These are phyloP conservation scores for Stratiomys singularior DNA, from an alignment of 2,888 invertebrate genomes.

Conservation along the genomic window DNA sequence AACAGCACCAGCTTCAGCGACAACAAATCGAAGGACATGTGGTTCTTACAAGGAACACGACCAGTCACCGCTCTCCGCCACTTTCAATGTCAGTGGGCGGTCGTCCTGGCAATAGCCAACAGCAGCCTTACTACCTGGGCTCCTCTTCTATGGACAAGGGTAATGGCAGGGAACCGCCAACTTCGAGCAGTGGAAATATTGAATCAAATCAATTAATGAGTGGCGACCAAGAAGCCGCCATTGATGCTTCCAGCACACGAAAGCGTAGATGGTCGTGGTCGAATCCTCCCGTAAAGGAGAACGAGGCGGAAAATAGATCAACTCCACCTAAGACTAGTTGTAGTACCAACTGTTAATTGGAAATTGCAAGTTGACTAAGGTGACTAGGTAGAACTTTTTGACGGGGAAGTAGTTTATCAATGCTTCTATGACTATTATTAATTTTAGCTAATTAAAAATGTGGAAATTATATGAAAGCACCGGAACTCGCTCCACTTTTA, in stretches of 20 bases:
- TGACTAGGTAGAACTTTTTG: not conserved
- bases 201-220: not conserved
- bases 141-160: constrained; percentile 48
- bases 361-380: not conserved
- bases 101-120: constrained; percentile 53
- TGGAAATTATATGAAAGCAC: not conserved
- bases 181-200: constrained; percentile 29
- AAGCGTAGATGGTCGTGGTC: constrained; percentile 65
- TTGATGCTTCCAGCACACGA: constrained; percentile 58
- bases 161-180: constrained; percentile 12
- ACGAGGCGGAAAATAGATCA: constrained; percentile 60
- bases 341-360: constrained; percentile 26
- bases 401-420: not conserved
- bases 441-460: not conserved
- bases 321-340: constrained; percentile 47
- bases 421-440: not conserved
- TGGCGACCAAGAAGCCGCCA: constrained; percentile 50
- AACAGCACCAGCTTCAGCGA: constrained; percentile 49
- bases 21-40: constrained; percentile 49
- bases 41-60: constrained; percentile 10
- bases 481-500: too few relatives aligned
- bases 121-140: constrained; percentile 53
- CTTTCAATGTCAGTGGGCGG: constrained; percentile 49
- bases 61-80: constrained; percentile 48
- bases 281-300: constrained; percentile 66